phyloP scores from a whole-genome alignment of 2,113 vertebrate genomes.

The Nannospalax galili region DNA sequence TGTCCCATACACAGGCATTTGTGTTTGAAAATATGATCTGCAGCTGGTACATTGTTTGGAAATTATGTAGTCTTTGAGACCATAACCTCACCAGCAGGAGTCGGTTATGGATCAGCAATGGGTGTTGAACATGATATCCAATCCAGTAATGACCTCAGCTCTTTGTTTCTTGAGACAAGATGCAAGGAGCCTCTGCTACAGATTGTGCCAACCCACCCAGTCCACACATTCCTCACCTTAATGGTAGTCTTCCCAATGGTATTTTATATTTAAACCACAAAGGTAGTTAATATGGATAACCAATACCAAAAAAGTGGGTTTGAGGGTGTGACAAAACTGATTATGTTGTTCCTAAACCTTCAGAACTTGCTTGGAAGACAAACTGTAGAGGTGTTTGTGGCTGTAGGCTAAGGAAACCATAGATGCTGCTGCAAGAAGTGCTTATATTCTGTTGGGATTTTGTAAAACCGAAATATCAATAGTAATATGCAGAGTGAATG shows the following conservation, averaged over 20 bases:
- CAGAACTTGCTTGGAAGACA: background rate
- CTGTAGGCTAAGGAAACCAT: background rate
- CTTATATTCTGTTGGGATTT: too few relatives aligned
- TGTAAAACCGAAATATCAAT: background rate
- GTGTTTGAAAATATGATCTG: too few relatives aligned
- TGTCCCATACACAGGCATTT: background rate
- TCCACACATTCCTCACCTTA: background rate
- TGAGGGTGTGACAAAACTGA: background rate
- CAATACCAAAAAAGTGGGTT: background rate
- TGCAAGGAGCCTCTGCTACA: background rate
- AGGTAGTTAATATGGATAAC: too few relatives aligned
- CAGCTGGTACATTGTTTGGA: fast-evolving
- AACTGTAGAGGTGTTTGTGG: background rate
- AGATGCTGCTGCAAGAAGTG: too few relatives aligned
- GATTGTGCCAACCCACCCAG: background rate
- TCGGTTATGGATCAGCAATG: too few relatives aligned
- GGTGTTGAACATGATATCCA: background rate
- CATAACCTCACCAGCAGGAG: too few relatives aligned
- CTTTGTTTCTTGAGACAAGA: background rate
- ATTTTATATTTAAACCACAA: background rate
- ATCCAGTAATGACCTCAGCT: background rate
- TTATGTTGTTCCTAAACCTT: background rate
- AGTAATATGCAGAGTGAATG: background rate
- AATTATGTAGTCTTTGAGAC: background rate
- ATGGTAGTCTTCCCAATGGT: too few relatives aligned